These are phyloP conservation scores for Ricordea florida DNA, from an alignment of 92 coral and sea anemone genomes.

Conservation along the genomic window DNA sequence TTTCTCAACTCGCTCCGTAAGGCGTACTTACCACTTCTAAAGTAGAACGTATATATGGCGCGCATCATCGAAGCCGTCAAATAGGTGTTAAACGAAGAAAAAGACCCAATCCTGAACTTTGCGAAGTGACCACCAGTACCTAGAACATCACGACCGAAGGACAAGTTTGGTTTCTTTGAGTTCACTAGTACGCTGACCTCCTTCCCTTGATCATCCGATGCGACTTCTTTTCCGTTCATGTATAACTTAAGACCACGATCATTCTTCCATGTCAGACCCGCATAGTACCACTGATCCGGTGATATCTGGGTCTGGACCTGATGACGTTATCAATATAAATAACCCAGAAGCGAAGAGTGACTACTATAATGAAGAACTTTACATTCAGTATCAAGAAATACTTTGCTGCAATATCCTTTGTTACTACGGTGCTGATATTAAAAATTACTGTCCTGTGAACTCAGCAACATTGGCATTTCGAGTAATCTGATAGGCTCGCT, in stretches of 20 bases:
- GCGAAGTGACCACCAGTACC: constrained; percentile 55
- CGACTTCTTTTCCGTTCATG: constrained; percentile 46
- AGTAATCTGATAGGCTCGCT: no score
- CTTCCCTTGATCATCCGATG: constrained; percentile 54
- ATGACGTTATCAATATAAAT: not conserved
- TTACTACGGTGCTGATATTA: no score
- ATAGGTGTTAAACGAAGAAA: constrained; percentile 71
- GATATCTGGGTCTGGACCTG: constrained; percentile 24
- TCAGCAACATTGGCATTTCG: no score
- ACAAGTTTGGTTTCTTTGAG: constrained; percentile 66
- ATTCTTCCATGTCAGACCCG: constrained; percentile 76
- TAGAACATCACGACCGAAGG: constrained; percentile 71
- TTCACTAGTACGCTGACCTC: constrained; percentile 48
- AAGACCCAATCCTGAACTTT: constrained; percentile 73
- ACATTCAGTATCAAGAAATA: no score
- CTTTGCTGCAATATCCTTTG: no score
- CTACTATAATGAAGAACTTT: not conserved
- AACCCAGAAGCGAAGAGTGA: not conserved
- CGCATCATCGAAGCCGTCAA: constrained; percentile 68
- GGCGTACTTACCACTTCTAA: constrained; percentile 73
- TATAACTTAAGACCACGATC: constrained; percentile 75
- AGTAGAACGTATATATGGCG: constrained; percentile 75
- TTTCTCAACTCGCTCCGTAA: not conserved
- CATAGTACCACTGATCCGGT: constrained; percentile 69
- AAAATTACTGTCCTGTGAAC: no score